A percentile compares a stretch with the other conserved stretches of the same genome.
These are phyloP conservation scores for Panopea generosa DNA, from an alignment of 2,888 invertebrate genomes.

Conservation along the genomic window DNA sequence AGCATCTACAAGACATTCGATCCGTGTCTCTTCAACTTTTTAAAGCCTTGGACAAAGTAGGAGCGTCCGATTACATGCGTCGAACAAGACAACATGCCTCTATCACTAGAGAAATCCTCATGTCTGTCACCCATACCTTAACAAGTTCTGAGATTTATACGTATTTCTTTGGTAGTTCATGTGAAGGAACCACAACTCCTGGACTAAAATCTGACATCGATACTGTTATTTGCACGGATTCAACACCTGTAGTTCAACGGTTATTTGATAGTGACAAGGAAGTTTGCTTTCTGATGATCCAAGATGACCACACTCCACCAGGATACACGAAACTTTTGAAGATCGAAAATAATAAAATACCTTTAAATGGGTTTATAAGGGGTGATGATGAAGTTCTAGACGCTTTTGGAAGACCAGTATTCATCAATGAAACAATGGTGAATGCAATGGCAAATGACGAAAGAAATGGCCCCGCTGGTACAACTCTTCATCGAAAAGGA, in stretches of 20 bases:
- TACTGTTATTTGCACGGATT: slow-evolving; percentile 15
- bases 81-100: slow-evolving; percentile 21
- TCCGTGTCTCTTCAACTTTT: slow-evolving; percentile 11
- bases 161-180: slow-evolving; percentile 23
- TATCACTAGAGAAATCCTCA: slow-evolving; percentile 18
- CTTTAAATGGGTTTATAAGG: background rate
- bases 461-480: slow-evolving; percentile 28
- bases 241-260: slow-evolving; percentile 13
- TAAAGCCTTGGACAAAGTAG: slow-evolving; percentile 18
- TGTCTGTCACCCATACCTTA: slow-evolving; percentile 16
- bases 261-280: background rate
- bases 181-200: slow-evolving; percentile 33
- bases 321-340: slow-evolving; percentile 26
- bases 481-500: slow-evolving; percentile 8
- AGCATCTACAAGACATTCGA: background rate
- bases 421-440: slow-evolving; percentile 9
- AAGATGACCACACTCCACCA: slow-evolving; percentile 25
- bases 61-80: slow-evolving; percentile 26
- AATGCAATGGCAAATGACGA: slow-evolving; percentile 31
- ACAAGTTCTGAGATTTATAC: slow-evolving; percentile 3
- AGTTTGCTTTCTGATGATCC: slow-evolving; percentile 14
- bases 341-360: slow-evolving; percentile 3
- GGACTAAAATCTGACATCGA: slow-evolving; percentile 28
- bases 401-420: slow-evolving; percentile 5
- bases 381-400: slow-evolving; percentile 21